Conservation (phyloP, 1,140 invertebrate species). For the Stegodyphus dumicola region DNA sequence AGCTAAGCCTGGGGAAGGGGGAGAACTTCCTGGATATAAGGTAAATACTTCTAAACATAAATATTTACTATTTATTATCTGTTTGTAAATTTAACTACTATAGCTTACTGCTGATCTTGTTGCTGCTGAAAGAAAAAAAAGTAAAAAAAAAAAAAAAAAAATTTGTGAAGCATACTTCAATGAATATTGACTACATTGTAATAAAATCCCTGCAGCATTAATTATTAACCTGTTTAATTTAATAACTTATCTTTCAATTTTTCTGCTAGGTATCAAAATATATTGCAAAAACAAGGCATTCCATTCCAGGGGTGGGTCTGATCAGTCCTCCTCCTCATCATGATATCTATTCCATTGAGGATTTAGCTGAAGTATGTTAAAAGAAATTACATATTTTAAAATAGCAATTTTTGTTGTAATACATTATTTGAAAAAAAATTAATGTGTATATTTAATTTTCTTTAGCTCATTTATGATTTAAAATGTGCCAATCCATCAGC, state of each 20-base stretch:
- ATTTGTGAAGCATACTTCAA: neutral
- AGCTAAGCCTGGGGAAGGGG: conserved; percentile 95
- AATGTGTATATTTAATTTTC: conserved; percentile 46
- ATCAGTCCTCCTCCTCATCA: conserved; percentile 99
- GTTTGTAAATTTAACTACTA: too few species aligned
- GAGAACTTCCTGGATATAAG: conserved; percentile 89
- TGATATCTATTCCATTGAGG: conserved; percentile 99
- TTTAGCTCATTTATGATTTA: conserved; percentile 92
- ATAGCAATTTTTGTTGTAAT: neutral
- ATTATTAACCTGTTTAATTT: neutral
- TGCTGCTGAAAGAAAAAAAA: neutral
- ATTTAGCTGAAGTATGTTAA: conserved; percentile 83
- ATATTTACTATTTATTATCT: too few species aligned
- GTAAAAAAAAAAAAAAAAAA: neutral
- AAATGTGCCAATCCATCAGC: conserved; percentile 97
- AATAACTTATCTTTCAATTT: neutral
- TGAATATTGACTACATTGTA: neutral
- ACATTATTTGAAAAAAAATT: neutral
- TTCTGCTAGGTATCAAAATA: conserved; percentile 83
- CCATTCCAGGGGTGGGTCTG: conserved; percentile 95
- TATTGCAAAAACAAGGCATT: conserved; percentile 94
- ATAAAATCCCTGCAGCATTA: too few species aligned
- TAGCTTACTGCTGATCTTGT: too few species aligned
- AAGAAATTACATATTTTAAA: too few species aligned
- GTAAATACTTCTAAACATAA: conserved; percentile 65